These are phyloP conservation scores for Gadopsis bispinosus DNA, from an alignment of 2,797 vertebrate species.

Conservation along the genomic window DNA sequence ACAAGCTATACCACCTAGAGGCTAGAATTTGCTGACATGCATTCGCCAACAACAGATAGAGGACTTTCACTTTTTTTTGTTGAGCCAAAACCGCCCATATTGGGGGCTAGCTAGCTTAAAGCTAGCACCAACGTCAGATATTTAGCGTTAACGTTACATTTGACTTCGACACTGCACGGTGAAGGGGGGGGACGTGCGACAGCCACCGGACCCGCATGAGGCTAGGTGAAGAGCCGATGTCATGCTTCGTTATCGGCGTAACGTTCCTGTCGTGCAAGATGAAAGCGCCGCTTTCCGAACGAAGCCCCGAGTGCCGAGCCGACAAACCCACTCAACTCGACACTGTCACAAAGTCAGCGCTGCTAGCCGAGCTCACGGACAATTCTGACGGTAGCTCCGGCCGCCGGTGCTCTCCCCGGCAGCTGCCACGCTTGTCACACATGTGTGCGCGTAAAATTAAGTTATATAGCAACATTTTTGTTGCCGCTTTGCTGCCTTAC, in stretches of 20 bases:
- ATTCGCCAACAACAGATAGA: conserved; percentile 27
- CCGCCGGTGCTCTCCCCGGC: conserved; percentile 35
- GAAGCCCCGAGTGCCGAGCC: conserved; percentile 60
- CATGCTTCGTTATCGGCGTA: conserved; percentile 28
- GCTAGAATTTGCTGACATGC: conserved; percentile 27
- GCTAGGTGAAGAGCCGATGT: conserved; percentile 23
- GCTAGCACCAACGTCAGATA: conserved; percentile 70
- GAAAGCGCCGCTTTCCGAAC: conserved; percentile 57
- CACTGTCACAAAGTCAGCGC: conserved; percentile 75
- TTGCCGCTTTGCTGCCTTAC: conserved; percentile 73
- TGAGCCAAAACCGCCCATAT: conserved; percentile 76
- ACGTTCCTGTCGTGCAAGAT: conserved; percentile 27
- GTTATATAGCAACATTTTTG: conserved; percentile 59
- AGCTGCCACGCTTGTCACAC: conserved; percentile 66
- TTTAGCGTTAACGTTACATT: conserved; percentile 56
- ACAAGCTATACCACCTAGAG: background rate
- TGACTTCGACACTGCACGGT: conserved; percentile 24
- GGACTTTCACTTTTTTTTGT: conserved; percentile 78
- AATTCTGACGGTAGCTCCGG: conserved; percentile 42
- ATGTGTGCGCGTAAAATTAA: conserved; percentile 51
- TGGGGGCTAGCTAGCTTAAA: conserved; percentile 72
- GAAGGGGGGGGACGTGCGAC: conserved; percentile 36
- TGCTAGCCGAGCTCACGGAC: conserved; percentile 54
- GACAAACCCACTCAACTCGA: conserved; percentile 69
- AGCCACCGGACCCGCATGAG: conserved; percentile 15